These are phyloP conservation scores for Poecilus cupreus DNA, from an alignment of 2,888 invertebrate genomes.

Conservation along the genomic window DNA sequence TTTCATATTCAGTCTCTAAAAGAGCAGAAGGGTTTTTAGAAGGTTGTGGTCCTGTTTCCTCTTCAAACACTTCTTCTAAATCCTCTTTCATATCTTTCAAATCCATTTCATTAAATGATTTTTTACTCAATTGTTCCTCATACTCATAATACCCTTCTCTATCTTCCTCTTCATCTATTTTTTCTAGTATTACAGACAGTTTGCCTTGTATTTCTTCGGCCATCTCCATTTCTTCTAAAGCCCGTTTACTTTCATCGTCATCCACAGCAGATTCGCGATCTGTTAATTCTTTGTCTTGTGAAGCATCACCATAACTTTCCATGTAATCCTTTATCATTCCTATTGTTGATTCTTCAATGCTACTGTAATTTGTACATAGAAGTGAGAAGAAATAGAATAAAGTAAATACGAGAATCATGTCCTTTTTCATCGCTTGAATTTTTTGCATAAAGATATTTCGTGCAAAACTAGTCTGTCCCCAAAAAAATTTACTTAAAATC, in stretches of 20 bases:
- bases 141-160: background rate
- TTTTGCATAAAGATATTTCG: too few relatives aligned
- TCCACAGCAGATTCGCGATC: background rate
- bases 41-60: background rate
- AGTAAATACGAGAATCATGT: too few relatives aligned
- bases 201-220: constrained; percentile 5
- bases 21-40: background rate
- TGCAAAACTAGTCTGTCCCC: too few relatives aligned
- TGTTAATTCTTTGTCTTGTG: background rate
- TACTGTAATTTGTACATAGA: too few relatives aligned
- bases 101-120: background rate
- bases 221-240: background rate
- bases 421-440: too few relatives aligned
- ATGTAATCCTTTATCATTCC: background rate
- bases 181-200: background rate
- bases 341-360: background rate
- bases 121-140: background rate
- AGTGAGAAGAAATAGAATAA: too few relatives aligned
- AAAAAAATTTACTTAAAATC: too few relatives aligned
- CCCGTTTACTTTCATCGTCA: background rate
- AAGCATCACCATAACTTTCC: background rate
- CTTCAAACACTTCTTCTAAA: background rate
- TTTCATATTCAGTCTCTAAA: background rate
- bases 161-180: background rate
- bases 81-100: background rate